Base-by-base conservation (phyloP, 1,140 invertebrate species). In the Polyergus mexicanus region DNA sequence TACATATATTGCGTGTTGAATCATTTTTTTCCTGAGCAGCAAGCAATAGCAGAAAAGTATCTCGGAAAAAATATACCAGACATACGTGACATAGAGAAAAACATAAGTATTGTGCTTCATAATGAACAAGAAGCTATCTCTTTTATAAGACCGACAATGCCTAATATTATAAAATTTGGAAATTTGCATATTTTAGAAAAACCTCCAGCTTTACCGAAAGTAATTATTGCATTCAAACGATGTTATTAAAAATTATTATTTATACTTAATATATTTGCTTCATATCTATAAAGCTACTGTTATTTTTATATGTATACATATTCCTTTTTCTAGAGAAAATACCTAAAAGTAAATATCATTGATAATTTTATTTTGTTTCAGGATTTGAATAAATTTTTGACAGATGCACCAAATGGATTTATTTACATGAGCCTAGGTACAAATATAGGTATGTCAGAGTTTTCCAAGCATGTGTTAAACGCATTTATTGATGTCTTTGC, bases 341-440 rank as follows among this genome's bases (percentile, higher is more conserved):
- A 25, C 16, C 0, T 32, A 38, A 0, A 58, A 38, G 8, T 56
- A 4, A 22, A 6, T 63, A 32, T 19, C 7, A 28, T 19, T 62
- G 11, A 28, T n/a, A 22, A 63, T 44, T 63, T 63, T 60, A 25
- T 25, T 16, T 76, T 88, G 87, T 60, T 62, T 8, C 80, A 95
- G 95, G 92, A 96, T 56, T 84, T 96, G 1, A 86, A 95, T 91
- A 80, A 92, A 16, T 90, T 96, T 4, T n/a, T 96, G 47, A 94
- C 95, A 66, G 84, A 88, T 0, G 94, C 96, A 3, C 91, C 85
- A 0, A 85, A 96, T 81, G 96, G 96, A 2, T 96, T 95, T 41
- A 95, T 97, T n/a, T 96, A 95, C 86, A 96, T 97, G 58, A 96
- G 96, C 86, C 92, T 96, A 85, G 96, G 96, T 0, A 95, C 94